A percentile compares a stretch with the other conserved stretches of the same genome.
These are phyloP conservation scores for Pachycephala philippinensis DNA, from an alignment of 2,113 vertebrate species.

Conservation along the genomic window DNA sequence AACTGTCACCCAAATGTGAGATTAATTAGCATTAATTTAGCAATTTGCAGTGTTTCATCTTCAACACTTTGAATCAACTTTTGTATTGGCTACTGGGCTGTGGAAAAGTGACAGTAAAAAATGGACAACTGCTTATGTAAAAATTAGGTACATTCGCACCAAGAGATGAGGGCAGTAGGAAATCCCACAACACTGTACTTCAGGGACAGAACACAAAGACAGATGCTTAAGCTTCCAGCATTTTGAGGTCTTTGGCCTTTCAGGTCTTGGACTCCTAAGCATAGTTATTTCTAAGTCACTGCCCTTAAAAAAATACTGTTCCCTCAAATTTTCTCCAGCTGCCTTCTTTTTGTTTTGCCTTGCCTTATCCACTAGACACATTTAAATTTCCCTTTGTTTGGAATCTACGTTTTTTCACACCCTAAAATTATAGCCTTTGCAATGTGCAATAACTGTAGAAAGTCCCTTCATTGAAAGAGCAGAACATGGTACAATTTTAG, in stretches of 20 bases:
- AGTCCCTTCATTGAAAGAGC: slow-evolving; percentile 70
- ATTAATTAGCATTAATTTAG: background rate
- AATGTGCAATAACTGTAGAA: slow-evolving; percentile 59
- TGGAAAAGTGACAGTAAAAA: background rate
- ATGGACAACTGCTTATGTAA: background rate
- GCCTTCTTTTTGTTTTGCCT: slow-evolving; percentile 38
- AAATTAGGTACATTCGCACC: background rate
- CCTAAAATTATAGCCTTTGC: slow-evolving; percentile 73
- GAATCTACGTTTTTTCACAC: slow-evolving; percentile 68
- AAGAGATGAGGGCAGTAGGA: background rate
- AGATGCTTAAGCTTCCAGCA: background rate
- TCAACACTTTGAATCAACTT: background rate
- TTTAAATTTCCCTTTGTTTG: slow-evolving; percentile 73
- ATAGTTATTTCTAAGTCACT: slow-evolving; percentile 38
- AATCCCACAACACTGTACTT: background rate
- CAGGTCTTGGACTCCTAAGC: background rate
- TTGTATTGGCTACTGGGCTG: background rate
- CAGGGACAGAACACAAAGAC: background rate
- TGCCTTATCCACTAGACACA: slow-evolving; percentile 55
- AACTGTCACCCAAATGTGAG: background rate
- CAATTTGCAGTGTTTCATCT: background rate
- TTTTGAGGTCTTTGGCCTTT: background rate
- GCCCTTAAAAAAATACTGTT: slow-evolving; percentile 28
- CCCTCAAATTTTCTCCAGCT: slow-evolving; percentile 30
- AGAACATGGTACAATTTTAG: slow-evolving; percentile 75